A percentile compares a stretch with the other conserved stretches of the same genome.
These are phyloP conservation scores for Rousettus madagascariensis DNA, from an alignment of 2,797 vertebrate species.

Conservation along the genomic window DNA sequence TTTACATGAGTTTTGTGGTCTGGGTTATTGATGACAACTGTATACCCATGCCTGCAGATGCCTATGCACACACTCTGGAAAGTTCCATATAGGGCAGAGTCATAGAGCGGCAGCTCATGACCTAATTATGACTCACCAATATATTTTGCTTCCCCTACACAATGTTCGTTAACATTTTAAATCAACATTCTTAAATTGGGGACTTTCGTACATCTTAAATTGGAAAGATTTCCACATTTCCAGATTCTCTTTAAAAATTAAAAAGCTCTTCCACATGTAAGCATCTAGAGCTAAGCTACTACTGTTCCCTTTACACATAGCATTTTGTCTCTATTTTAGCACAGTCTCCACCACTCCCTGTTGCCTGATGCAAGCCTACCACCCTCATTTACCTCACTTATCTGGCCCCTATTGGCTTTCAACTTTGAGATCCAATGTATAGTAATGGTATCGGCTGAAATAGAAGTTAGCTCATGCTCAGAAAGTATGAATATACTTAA, in stretches of 20 bases:
- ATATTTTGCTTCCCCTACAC: not conserved
- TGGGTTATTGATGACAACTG: not conserved
- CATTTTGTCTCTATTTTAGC: not conserved
- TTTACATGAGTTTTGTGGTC: not conserved
- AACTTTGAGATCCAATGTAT: not conserved
- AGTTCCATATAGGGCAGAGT: not conserved
- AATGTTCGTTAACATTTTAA: conserved; percentile 40
- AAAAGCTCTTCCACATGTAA: not conserved
- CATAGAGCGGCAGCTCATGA: not conserved
- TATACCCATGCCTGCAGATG: not conserved
- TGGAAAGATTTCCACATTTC: not conserved
- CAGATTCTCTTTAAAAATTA: not conserved
- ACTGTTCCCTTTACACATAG: not conserved
- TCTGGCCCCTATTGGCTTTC: not conserved
- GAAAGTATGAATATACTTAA: not conserved
- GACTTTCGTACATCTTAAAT: not conserved
- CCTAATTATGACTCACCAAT: not conserved
- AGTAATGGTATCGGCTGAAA: not conserved
- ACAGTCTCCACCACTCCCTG: not conserved
- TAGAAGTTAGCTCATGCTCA: not conserved
- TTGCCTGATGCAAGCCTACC: not conserved
- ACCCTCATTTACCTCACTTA: not conserved
- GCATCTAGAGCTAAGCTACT: not conserved
- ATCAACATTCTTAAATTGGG: conserved; percentile 1
- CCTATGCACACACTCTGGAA: not conserved